These are phyloP conservation scores for Montipora capricornis DNA, from an alignment of 64 coral and sea anemone genomes.

Conservation along the genomic window DNA sequence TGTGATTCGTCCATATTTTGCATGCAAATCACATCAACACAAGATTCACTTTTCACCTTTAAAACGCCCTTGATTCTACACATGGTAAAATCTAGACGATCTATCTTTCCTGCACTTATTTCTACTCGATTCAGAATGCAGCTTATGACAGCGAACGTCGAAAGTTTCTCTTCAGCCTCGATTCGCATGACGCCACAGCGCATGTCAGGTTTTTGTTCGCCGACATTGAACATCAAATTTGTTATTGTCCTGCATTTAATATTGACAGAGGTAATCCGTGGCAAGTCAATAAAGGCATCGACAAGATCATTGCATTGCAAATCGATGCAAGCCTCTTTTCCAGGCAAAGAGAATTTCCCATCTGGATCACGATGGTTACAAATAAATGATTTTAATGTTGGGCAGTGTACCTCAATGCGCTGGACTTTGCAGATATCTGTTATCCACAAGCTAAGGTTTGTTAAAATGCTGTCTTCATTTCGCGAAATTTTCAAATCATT, in stretches of 20 bases:
- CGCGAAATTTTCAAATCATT: neutral
- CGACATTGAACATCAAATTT: constrained; percentile 7
- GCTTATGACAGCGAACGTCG: neutral
- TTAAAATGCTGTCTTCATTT: neutral
- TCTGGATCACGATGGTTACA: constrained; percentile 3
- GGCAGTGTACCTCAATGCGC: constrained; percentile 3
- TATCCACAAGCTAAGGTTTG: constrained; percentile 16
- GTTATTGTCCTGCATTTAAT: constrained; percentile 17
- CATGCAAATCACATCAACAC: constrained; percentile 1
- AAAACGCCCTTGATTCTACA: constrained; percentile 29
- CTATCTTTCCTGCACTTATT: constrained; percentile 5
- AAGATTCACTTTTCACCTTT: neutral
- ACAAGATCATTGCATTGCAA: constrained; percentile 12
- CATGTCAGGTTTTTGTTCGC: neutral
- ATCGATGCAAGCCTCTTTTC: constrained; percentile 1
- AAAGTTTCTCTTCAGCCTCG: neutral
- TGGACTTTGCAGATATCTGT: constrained; percentile 15
- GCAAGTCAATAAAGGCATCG: neutral
- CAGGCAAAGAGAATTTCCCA: neutral
- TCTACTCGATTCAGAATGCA: constrained; percentile 16
- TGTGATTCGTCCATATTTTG: neutral
- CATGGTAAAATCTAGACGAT: neutral
- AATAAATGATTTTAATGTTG: constrained; percentile 16
- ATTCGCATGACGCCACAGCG: constrained; percentile 12
- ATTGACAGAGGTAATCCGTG: neutral